These are phyloP conservation scores for Ptilodon capucinus DNA, from an alignment of 2,888 invertebrate genomes.

Conservation along the genomic window DNA sequence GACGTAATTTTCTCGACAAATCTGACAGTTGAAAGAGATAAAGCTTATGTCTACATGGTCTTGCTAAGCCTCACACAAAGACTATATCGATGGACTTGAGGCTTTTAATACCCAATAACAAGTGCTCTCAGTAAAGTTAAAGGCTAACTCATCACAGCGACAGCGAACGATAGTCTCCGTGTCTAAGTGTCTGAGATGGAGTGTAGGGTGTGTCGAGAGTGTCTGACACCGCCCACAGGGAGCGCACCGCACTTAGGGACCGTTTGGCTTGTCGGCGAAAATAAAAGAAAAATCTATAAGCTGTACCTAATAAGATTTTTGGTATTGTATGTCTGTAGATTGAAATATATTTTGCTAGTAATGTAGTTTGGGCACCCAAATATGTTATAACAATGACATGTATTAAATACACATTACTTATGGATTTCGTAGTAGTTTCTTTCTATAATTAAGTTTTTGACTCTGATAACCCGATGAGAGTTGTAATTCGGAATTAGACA, in stretches of 20 bases:
- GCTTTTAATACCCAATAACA: neutral
- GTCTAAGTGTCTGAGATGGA: neutral
- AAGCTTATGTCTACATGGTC: no score
- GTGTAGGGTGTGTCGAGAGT: neutral
- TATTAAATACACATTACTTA: no score
- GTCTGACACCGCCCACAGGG: conserved; percentile 1
- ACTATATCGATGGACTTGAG: no score
- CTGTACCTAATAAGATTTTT: neutral
- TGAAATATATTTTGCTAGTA: neutral
- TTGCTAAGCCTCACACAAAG: no score
- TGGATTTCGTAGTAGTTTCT: no score
- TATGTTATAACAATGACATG: no score
- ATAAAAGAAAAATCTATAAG: neutral
- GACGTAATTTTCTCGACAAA: no score
- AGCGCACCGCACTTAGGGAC: neutral
- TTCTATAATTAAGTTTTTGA: no score
- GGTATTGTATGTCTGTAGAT: neutral
- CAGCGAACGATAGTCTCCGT: neutral
- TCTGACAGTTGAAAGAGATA: no score
- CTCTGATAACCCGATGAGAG: no score
- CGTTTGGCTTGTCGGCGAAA: neutral
- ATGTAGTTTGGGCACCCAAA: neutral
- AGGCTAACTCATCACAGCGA: neutral
- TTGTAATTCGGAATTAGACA: no score
- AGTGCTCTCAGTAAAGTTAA: neutral